Evolutionary conservation across 2,113 vertebrate species (phyloP).

Genomic region (Abramis brama): DNA sequence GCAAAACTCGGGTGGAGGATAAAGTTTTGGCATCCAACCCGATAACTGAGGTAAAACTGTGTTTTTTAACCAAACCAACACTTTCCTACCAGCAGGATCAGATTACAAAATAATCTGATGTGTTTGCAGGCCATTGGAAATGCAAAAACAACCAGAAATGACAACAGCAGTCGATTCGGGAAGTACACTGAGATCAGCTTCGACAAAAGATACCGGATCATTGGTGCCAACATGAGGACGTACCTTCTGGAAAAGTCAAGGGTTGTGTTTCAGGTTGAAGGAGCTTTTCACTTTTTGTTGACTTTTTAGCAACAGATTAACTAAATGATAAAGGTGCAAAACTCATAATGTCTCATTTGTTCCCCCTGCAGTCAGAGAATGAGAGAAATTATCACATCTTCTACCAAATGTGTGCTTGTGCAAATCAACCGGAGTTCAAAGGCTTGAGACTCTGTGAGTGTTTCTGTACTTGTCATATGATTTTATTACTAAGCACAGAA

Average conservation of each 20-base stretch:
- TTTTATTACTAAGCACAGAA: not conserved
- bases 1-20: conserved; percentile 87
- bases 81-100: not conserved
- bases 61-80: not conserved
- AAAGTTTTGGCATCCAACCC: conserved; percentile 96
- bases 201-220: conserved; percentile 86
- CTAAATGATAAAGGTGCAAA: not conserved
- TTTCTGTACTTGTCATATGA: not conserved
- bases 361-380: conserved; percentile 85
- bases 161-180: conserved; percentile 98
- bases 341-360: not conserved
- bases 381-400: conserved; percentile 99
- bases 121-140: conserved; percentile 90
- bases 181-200: conserved; percentile 99
- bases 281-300: not conserved
- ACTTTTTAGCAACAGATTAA: not conserved
- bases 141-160: conserved; percentile 96
- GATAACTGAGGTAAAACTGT: conserved; percentile 85
- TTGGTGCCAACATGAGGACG: conserved; percentile 96
- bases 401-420: conserved; percentile 95
- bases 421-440: conserved; percentile 83
- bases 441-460: conserved; percentile 86
- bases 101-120: not conserved
- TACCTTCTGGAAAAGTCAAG: conserved; percentile 97
- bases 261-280: conserved; percentile 92